Evolutionary conservation across 1,140 invertebrate genomes (phyloP), one percentile per base, ranked within the genome.

Genomic region (Caerostris extrusa): DNA sequence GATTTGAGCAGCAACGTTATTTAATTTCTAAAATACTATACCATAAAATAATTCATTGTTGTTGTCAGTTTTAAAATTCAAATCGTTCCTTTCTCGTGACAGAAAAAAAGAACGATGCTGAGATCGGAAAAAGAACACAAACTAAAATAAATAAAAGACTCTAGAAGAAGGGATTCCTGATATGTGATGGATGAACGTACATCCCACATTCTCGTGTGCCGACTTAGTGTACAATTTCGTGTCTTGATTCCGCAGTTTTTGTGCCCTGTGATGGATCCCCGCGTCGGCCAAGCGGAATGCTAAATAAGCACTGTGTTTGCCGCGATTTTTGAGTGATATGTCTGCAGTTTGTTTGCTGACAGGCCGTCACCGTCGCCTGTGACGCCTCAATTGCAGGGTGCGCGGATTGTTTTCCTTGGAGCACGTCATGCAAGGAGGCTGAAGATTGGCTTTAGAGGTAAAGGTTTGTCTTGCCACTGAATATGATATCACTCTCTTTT

Each of bases 291-390:
- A 90, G 4, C 56, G 64, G 89, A 90, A 90, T 90, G 64, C 89
- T 81, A 90, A 90, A 90, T 90, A 90, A 90, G 89, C 89, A 55
- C 55, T 58, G 53, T 90, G 81, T 53, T 10, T 7, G 53, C 50
- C 8, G 56, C 67, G n/a, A 34, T n/a, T 19, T 86, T 86, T 77
- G 67, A 77, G 56, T 90, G 69, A 81, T 90, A 19, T 8, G 55
- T 14, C 8, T 8, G 17, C 12, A n/a, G 53, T 56, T 56, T 17
- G 53, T 57, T n/a, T 56, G 14, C 55, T 58, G 55, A 19, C 55
- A n/a, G 55, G n/a, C 55, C 17, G 82, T 83, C 82, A 83, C 56
- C 82, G 55, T 57, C 56, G 10, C 56, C 82, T 1, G 17, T 56
- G 82, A 83, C 34, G 82, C 82, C 82, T 83, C 82, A 83, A 83